phyloP scores from a whole-genome alignment of 1,140 invertebrate genomes.

The Mya arenaria region DNA sequence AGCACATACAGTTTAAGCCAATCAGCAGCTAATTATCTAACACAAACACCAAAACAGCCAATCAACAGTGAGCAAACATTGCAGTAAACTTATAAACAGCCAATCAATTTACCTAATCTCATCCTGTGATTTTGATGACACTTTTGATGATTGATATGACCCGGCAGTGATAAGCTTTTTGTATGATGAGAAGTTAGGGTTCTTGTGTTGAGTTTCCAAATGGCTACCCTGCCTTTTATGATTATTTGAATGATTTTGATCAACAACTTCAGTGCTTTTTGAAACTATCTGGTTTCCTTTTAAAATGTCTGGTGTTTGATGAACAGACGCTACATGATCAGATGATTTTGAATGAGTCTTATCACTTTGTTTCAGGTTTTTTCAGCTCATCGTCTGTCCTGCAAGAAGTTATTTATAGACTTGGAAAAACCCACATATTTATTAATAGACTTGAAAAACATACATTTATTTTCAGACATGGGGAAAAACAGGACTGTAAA shows the following conservation, averaged over 20 bases:
- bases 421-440: slow-evolving; percentile 1
- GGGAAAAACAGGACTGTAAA: background rate
- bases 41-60: background rate
- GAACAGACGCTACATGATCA: slow-evolving; percentile 54
- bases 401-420: slow-evolving; percentile 41
- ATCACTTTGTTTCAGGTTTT: slow-evolving; percentile 53
- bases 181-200: slow-evolving; percentile 66
- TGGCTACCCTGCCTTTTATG: slow-evolving; percentile 46
- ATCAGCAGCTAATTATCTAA: background rate
- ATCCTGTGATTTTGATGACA: slow-evolving; percentile 55
- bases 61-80: background rate
- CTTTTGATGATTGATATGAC: slow-evolving; percentile 63
- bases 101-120: slow-evolving; percentile 64
- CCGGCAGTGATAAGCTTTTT: slow-evolving; percentile 72
- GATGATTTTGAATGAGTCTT: slow-evolving; percentile 50
- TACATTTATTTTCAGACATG: background rate
- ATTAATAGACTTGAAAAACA: background rate
- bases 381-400: slow-evolving; percentile 71
- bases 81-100: background rate
- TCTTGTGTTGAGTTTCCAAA: slow-evolving; percentile 18
- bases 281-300: slow-evolving; percentile 32
- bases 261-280: slow-evolving; percentile 57
- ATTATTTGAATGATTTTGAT: slow-evolving; percentile 21
- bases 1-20: background rate
- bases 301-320: background rate